Conservation (phyloP, 2,888 invertebrate species). For the Isotomurus palustris region DNA sequence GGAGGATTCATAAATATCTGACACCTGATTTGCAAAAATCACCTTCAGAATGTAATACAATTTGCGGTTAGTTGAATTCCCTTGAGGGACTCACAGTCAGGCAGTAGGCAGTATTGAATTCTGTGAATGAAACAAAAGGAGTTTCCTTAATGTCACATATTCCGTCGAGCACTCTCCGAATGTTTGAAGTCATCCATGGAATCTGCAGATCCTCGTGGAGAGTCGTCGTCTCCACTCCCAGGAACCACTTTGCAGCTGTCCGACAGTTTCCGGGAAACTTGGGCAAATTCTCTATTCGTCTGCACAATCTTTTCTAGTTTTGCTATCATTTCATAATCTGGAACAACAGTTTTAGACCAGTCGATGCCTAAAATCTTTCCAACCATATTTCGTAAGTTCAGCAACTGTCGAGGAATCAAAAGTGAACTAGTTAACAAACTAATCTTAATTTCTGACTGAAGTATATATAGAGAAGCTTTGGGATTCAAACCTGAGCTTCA, state of each 20-base stretch:
- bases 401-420: slow-evolving; percentile 53
- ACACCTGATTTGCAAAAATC: no score
- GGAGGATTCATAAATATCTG: no score
- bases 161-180: neutral
- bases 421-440: no score
- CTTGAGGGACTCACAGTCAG: neutral
- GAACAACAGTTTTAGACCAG: slow-evolving; percentile 56
- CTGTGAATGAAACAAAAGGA: neutral
- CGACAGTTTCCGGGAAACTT: slow-evolving; percentile 64
- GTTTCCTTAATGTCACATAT: neutral
- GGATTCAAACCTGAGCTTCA: slow-evolving; percentile 67
- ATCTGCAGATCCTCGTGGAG: slow-evolving; percentile 21
- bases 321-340: slow-evolving; percentile 71
- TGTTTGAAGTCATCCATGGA: slow-evolving; percentile 1
- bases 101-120: no score
- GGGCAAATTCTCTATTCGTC: slow-evolving; percentile 80
- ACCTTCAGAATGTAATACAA: neutral
- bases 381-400: slow-evolving; percentile 70
- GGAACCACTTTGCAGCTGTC: slow-evolving; percentile 44
- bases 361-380: slow-evolving; percentile 69
- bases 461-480: neutral
- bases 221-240: slow-evolving; percentile 22
- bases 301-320: slow-evolving; percentile 77
- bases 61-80: no score
- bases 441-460: neutral